Evolutionary conservation across 2,797 vertebrate species (phyloP).

Genomic region (Tokudaia tokunoshimensis): DNA sequence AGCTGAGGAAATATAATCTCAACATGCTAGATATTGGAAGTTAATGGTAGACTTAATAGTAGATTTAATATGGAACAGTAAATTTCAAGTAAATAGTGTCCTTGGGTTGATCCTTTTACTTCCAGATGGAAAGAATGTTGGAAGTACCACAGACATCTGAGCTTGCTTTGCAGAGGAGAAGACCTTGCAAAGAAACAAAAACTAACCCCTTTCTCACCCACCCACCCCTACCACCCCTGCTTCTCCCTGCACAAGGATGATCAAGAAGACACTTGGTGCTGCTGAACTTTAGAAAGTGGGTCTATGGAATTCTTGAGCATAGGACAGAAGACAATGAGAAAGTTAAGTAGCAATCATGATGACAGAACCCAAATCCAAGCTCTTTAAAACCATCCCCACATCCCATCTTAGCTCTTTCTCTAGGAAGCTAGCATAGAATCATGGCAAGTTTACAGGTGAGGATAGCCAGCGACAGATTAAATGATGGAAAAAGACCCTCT

Average conservation of each 20-base stretch:
- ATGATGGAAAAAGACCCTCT: not conserved
- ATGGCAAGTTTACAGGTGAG: not conserved
- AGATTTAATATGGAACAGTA: not conserved
- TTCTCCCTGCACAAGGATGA: not conserved
- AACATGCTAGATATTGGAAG: rapidly evolving
- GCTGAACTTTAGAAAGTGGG: not conserved
- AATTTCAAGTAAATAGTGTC: not conserved
- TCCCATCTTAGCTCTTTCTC: not conserved
- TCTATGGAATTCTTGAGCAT: not conserved
- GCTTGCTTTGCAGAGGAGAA: not conserved
- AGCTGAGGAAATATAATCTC: not conserved
- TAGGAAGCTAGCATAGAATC: not conserved
- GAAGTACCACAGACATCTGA: not conserved
- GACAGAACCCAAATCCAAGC: not conserved
- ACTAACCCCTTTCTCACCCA: not conserved
- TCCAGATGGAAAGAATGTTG: not conserved
- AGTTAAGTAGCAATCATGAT: not conserved
- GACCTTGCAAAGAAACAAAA: not conserved
- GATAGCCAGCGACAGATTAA: not conserved
- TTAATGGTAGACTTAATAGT: not conserved
- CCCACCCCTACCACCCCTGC: not conserved
- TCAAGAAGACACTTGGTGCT: not conserved
- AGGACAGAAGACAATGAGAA: not conserved
- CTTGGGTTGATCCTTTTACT: not conserved
- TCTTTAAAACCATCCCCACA: not conserved